A percentile compares a stretch with the other conserved stretches of the same genome.
Conservation (phyloP, 2,113 vertebrate species). For the Fregata magnificens region DNA sequence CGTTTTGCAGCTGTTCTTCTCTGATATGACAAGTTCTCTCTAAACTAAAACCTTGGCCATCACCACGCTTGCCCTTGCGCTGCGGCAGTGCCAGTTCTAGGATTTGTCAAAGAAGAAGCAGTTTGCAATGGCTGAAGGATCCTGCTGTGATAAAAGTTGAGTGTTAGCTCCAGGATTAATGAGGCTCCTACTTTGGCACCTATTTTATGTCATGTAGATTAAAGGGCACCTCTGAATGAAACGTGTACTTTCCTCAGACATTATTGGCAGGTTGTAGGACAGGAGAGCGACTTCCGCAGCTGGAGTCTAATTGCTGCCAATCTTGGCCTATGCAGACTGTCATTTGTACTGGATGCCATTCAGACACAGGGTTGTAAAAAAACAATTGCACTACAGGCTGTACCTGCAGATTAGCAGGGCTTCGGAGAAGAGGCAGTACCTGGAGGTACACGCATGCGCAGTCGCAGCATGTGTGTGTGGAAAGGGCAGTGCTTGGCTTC, state of each 20-base stretch:
- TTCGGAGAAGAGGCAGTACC: background rate
- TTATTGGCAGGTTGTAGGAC: background rate
- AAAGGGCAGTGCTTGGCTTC: background rate
- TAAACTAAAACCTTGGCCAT: background rate
- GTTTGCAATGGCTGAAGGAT: background rate
- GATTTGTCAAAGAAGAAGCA: background rate
- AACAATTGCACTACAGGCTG: background rate
- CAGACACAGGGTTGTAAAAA: background rate
- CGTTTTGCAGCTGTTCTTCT: background rate
- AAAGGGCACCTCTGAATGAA: background rate
- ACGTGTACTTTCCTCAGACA: rapidly evolving
- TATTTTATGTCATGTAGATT: background rate
- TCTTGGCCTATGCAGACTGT: background rate
- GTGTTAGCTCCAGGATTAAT: background rate
- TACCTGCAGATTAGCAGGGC: background rate
- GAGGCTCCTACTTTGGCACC: background rate
- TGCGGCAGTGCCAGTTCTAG: background rate
- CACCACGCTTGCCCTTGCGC: background rate
- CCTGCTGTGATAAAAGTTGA: background rate
- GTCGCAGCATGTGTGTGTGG: background rate
- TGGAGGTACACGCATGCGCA: background rate
- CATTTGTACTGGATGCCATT: background rate
- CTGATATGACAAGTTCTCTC: background rate
- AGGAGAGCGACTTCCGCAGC: background rate
- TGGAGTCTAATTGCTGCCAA: background rate